Percentiles rank a stretch among this genome's conserved stretches.
These are phyloP conservation scores for Nymphalis c-album DNA, from an alignment of 2,888 invertebrate species.

Conservation along the genomic window DNA sequence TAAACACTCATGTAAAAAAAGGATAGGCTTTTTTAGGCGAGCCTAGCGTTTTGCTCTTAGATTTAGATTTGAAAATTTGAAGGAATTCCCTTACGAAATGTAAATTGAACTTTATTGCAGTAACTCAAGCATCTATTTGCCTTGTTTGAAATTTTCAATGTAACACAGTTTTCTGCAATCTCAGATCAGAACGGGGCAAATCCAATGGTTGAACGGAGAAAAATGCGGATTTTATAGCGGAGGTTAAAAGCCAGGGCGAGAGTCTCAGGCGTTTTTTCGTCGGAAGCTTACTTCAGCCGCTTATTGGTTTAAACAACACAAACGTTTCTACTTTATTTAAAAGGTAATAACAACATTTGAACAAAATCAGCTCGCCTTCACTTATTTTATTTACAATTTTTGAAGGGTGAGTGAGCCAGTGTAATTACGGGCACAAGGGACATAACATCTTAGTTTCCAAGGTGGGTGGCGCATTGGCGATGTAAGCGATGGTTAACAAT, in stretches of 20 bases:
- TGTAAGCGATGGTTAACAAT: too few species aligned
- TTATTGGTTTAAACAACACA: slow-evolving; percentile 30
- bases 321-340: slow-evolving; percentile 26
- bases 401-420: too few species aligned
- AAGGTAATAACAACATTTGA: slow-evolving; percentile 3
- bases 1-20: slow-evolving; percentile 40
- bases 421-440: too few species aligned
- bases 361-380: too few species aligned
- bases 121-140: slow-evolving; percentile 37
- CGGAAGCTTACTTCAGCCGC: slow-evolving; percentile 21
- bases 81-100: slow-evolving; percentile 5
- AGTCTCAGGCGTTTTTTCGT: slow-evolving; percentile 41
- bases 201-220: slow-evolving; percentile 54
- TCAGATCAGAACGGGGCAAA: slow-evolving; percentile 56
- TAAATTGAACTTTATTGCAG: slow-evolving; percentile 31
- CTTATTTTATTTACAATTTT: not conserved
- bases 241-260: slow-evolving; percentile 50
- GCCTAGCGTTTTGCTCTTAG: slow-evolving; percentile 38
- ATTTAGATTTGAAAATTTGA: slow-evolving; percentile 39
- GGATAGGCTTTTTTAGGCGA: slow-evolving; percentile 34
- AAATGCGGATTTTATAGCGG: slow-evolving; percentile 53
- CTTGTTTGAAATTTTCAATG: slow-evolving; percentile 46
- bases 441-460: too few species aligned
- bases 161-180: slow-evolving; percentile 59
- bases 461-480: too few species aligned